phyloP scores from a whole-genome alignment of 2,797 vertebrate genomes.

The Labeo calbasu region DNA sequence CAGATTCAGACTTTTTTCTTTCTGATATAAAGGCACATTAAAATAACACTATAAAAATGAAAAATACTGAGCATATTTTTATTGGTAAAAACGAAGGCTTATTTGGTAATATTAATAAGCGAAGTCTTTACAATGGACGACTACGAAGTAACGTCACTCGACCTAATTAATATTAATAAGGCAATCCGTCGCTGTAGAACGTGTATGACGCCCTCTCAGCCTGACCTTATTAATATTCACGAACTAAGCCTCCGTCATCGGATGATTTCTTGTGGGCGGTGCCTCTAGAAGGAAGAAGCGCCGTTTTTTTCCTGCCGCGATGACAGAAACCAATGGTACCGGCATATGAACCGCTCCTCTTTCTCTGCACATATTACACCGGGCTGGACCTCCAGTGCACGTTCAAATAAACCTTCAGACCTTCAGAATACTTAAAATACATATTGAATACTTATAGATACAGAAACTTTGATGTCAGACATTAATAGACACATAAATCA shows the following conservation, averaged over 20 bases:
- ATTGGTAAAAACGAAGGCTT: neutral
- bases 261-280: conserved; percentile 79
- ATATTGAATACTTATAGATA: neutral
- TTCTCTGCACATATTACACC: neutral
- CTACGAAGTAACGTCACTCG: neutral
- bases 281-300: conserved; percentile 71
- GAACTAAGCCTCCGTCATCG: conserved; percentile 61
- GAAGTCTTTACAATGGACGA: too few species aligned
- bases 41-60: neutral
- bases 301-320: conserved; percentile 16
- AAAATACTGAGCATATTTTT: neutral
- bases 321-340: conserved; percentile 47
- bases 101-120: neutral
- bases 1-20: too few species aligned
- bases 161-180: conserved; percentile 31
- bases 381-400: neutral
- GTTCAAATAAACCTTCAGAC: neutral
- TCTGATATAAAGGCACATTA: too few species aligned
- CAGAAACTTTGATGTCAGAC: conserved; percentile 55
- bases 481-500: conserved; percentile 47
- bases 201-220: neutral
- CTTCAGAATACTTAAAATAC: neutral
- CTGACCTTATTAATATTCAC: conserved; percentile 14
- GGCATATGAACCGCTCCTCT: conserved; percentile 32
- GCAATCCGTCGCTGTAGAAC: neutral